These are phyloP conservation scores for Rhorus exstirpatorius DNA, from an alignment of 2,888 invertebrate species.

Conservation along the genomic window DNA sequence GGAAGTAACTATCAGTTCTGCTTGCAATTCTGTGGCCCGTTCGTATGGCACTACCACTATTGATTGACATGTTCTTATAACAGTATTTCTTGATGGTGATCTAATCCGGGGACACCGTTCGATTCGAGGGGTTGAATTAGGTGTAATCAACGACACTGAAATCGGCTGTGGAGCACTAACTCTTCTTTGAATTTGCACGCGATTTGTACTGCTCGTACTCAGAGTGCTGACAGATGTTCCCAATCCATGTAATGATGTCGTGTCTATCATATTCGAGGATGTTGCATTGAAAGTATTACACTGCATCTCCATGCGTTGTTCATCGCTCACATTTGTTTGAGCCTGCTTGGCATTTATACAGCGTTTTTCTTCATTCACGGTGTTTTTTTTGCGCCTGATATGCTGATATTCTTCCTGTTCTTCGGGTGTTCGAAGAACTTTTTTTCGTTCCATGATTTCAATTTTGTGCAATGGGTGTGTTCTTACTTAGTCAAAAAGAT, in stretches of 20 bases:
- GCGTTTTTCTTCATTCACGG: conserved; percentile 8
- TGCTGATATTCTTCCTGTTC: conserved; percentile 40
- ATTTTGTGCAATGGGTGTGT: background rate
- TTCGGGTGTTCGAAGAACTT: conserved; percentile 45
- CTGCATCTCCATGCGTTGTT: background rate
- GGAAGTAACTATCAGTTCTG: background rate
- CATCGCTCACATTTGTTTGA: background rate
- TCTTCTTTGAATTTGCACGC: background rate
- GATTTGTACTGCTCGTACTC: background rate
- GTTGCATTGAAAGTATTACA: no score
- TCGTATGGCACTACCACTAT: background rate
- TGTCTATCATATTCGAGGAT: no score
- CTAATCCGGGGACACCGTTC: background rate
- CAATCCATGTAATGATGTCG: no score
- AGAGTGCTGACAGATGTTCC: background rate
- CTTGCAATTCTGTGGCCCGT: background rate
- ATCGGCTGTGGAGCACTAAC: background rate
- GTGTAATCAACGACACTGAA: background rate
- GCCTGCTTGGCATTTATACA: no score
- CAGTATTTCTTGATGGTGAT: background rate
- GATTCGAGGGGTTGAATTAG: background rate
- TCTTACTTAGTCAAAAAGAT: no score
- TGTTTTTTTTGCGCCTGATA: conserved; percentile 6
- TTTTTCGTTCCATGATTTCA: conserved; percentile 34
- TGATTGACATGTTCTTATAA: background rate